Conservation (phyloP, 1,140 invertebrate species). For the Anoplolepis gracilipes region DNA sequence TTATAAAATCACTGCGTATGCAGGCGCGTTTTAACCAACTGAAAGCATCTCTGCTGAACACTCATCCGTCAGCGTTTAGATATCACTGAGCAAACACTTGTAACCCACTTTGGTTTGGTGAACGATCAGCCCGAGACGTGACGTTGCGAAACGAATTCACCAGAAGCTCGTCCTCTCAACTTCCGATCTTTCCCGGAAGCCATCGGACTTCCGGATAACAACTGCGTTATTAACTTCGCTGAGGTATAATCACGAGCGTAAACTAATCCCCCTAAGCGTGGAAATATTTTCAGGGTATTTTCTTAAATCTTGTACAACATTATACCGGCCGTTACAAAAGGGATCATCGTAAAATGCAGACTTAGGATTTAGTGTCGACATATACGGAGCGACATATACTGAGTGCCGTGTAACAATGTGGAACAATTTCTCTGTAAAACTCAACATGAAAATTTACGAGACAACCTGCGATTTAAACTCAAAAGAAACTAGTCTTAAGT, state of each 20-base stretch:
- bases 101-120: constrained; percentile 40
- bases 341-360: constrained; percentile 60
- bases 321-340: neutral
- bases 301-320: neutral
- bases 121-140: constrained; percentile 14
- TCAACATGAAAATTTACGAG: neutral
- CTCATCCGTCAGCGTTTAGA: constrained; percentile 32
- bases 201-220: neutral
- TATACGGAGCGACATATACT: constrained; percentile 14
- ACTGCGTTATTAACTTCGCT: constrained; percentile 12
- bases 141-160: neutral
- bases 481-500: neutral
- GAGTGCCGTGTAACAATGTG: neutral
- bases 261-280: neutral
- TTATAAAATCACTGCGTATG: constrained; percentile 16
- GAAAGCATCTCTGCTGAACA: constrained; percentile 31
- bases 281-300: constrained; percentile 4
- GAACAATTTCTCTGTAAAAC: constrained; percentile 31
- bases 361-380: constrained; percentile 55
- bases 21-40: neutral
- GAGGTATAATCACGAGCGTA: neutral
- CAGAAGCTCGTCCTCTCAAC: neutral
- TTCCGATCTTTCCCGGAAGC: constrained; percentile 4
- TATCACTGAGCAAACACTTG: constrained; percentile 36
- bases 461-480: neutral